Percentiles rank a stretch among this genome's conserved stretches.
These are phyloP conservation scores for Entomobrya proxima DNA, from an alignment of 2,888 invertebrate species.

Conservation along the genomic window DNA sequence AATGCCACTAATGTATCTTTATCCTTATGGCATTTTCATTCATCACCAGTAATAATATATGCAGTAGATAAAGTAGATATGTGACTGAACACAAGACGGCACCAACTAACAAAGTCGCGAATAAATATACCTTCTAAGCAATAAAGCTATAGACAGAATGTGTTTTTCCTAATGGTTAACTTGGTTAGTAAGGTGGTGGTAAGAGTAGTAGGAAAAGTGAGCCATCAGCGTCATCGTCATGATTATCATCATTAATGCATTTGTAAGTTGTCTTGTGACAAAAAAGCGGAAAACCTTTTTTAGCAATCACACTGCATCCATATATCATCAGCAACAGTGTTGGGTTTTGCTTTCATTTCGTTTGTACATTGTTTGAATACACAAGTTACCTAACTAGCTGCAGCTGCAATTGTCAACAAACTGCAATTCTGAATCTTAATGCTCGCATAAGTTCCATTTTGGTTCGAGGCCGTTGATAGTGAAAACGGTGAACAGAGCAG, in stretches of 20 bases:
- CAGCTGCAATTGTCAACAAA: too few relatives aligned
- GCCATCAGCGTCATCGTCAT: neutral
- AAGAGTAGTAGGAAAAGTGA: neutral
- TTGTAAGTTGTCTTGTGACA: neutral
- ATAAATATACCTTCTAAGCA: too few relatives aligned
- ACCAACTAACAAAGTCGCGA: too few relatives aligned
- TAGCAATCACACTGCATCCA: neutral
- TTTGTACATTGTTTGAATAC: too few relatives aligned
- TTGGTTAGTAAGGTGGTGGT: neutral
- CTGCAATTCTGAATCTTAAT: too few relatives aligned
- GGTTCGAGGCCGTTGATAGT: neutral
- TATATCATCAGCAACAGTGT: neutral
- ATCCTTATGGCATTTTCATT: neutral
- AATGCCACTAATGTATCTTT: neutral
- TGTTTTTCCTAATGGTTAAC: neutral
- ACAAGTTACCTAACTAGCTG: too few relatives aligned
- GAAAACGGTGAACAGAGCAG: neutral
- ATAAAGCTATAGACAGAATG: neutral
- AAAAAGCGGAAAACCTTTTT: slow-evolving; percentile 29
- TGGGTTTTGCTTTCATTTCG: neutral
- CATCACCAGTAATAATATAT: neutral
- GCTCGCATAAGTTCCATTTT: neutral
- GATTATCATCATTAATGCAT: slow-evolving; percentile 1
- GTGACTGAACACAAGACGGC: neutral
- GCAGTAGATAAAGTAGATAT: too few relatives aligned